A percentile compares a stretch with the other conserved stretches of the same genome.
Conservation (phyloP, 1,140 invertebrate species). For the Leptopilina clavipes region DNA sequence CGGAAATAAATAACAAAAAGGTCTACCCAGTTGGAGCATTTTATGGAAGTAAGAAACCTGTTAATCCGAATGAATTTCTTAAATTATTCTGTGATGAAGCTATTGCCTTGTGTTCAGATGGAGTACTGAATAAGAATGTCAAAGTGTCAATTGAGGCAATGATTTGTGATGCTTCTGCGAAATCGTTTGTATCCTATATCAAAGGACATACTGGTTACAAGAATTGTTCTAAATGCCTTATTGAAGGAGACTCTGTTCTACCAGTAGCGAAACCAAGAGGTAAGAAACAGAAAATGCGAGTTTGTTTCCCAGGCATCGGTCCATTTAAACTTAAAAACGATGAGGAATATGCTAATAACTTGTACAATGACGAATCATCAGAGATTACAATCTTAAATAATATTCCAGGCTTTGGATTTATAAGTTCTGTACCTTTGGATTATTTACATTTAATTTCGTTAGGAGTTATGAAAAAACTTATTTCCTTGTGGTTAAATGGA, state of each 20-base stretch:
- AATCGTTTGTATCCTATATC: not conserved
- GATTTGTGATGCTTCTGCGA: not conserved
- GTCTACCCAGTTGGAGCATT: not conserved
- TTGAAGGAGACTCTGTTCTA: slow-evolving; percentile 49
- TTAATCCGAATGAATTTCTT: not conserved
- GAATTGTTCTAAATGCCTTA: slow-evolving; percentile 49
- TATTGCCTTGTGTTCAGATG: no score
- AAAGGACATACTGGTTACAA: not conserved
- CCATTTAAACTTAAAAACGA: slow-evolving; percentile 43
- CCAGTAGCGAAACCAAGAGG: not conserved
- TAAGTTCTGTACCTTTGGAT: slow-evolving; percentile 60
- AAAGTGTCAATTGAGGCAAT: no score
- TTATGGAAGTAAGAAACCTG: not conserved
- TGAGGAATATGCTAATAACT: slow-evolving; percentile 36
- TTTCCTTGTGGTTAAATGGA: slow-evolving; percentile 59
- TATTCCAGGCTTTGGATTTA: slow-evolving; percentile 42
- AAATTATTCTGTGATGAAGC: not conserved
- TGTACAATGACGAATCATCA: slow-evolving; percentile 43
- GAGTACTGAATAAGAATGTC: no score
- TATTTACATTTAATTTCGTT: slow-evolving; percentile 63
- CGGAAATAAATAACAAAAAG: not conserved
- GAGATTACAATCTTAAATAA: slow-evolving; percentile 36
- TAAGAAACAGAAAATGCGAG: no score
- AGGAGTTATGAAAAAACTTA: slow-evolving; percentile 60
- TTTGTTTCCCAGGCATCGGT: no score